These are phyloP conservation scores for Galbula dea DNA, from an alignment of 2,113 vertebrate species.

Conservation along the genomic window DNA sequence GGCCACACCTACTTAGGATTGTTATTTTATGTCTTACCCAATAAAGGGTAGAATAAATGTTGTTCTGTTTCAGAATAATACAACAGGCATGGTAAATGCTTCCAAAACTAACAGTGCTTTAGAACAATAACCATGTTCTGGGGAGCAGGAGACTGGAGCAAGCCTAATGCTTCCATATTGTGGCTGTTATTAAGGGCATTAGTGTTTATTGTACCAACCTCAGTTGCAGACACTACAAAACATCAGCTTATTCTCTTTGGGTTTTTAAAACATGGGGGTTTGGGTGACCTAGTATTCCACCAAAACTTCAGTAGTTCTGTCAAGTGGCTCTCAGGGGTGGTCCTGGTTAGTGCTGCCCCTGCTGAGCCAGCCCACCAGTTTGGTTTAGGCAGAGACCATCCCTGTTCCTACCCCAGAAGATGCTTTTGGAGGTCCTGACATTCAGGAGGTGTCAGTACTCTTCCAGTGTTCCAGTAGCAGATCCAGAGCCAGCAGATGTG, in stretches of 20 bases:
- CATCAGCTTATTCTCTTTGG: no score
- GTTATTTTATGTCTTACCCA: slow-evolving; percentile 9
- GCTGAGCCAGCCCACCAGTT: no score
- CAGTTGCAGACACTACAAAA: not conserved
- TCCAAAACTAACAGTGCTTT: slow-evolving; percentile 26
- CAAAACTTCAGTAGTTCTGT: no score
- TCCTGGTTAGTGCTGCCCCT: not conserved
- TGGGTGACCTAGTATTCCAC: not conserved
- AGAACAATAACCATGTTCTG: not conserved
- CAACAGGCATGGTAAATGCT: not conserved
- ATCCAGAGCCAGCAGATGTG: not conserved
- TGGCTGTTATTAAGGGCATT: not conserved
- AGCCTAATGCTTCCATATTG: not conserved
- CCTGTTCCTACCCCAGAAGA: not conserved
- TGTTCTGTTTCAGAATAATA: not conserved
- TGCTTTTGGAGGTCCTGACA: accelerated
- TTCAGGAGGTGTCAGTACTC: not conserved
- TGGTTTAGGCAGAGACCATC: not conserved
- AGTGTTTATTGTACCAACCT: not conserved
- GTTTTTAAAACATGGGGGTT: not conserved
- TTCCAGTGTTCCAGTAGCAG: no score
- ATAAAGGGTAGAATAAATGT: not conserved
- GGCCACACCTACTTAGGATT: not conserved
- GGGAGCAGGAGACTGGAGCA: not conserved
- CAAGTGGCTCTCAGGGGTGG: not conserved